A percentile compares a stretch with the other conserved stretches of the same genome.
Conservation (phyloP, 2,113 vertebrate genomes). For the Parotia lawesii region DNA sequence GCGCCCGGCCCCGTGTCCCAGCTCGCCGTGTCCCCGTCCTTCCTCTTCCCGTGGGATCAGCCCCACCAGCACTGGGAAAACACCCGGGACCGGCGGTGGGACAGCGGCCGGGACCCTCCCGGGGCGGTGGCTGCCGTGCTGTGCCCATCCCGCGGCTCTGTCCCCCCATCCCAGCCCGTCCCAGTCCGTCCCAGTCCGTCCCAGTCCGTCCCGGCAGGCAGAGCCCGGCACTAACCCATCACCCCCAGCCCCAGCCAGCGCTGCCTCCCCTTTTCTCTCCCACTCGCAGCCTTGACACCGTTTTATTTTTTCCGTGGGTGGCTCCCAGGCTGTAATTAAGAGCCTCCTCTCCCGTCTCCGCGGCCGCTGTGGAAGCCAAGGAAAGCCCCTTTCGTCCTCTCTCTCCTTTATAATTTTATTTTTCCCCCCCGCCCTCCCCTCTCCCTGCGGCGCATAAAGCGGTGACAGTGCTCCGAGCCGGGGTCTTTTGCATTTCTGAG, state of each 20-base stretch:
- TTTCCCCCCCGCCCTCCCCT: background rate
- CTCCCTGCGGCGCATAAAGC: constrained; percentile 33
- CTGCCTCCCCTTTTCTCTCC: background rate
- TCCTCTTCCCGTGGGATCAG: rapidly evolving
- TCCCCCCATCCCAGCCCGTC: rapidly evolving
- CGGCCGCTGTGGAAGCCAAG: background rate
- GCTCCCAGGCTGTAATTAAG: constrained; percentile 14
- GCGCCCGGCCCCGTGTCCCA: background rate
- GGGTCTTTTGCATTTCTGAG: constrained; percentile 68
- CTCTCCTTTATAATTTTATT: background rate
- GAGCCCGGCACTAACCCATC: rapidly evolving
- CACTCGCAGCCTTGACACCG: background rate
- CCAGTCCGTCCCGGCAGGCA: rapidly evolving
- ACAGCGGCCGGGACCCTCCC: rapidly evolving
- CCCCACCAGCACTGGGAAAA: rapidly evolving
- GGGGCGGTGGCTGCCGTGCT: rapidly evolving
- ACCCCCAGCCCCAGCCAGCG: rapidly evolving
- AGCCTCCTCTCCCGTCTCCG: background rate
- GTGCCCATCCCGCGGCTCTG: background rate
- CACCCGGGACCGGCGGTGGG: rapidly evolving
- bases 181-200: rapidly evolving
- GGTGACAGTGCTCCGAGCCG: constrained; percentile 22
- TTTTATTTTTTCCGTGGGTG: background rate
- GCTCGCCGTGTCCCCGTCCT: background rate
- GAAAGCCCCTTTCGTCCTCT: constrained; percentile 53